A percentile compares a stretch with the other conserved stretches of the same genome.
phyloP scores from a whole-genome alignment of 2,113 vertebrate genomes.

The Oreochromis tanganicae region DNA sequence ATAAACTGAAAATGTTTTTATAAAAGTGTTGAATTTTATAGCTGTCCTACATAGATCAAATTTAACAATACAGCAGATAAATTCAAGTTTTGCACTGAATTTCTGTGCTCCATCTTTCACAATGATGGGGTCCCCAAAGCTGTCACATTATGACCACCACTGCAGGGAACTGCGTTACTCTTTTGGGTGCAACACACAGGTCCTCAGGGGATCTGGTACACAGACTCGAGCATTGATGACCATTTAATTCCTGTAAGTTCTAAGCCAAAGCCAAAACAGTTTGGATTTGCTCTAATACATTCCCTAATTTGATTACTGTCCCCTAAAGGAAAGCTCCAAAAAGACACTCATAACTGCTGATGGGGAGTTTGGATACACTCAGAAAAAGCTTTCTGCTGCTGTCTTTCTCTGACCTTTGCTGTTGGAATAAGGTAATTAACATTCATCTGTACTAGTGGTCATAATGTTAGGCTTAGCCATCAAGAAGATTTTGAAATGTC shows the following conservation, averaged over 20 bases:
- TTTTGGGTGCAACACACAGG: background rate
- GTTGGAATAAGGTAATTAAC: background rate
- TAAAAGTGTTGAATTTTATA: background rate
- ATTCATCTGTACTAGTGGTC: background rate
- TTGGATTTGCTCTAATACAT: background rate
- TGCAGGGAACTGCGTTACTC: background rate
- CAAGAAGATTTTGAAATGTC: background rate
- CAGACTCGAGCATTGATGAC: fast-evolving
- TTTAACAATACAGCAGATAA: background rate
- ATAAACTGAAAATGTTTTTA: background rate
- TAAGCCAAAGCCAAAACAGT: background rate
- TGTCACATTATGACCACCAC: fast-evolving
- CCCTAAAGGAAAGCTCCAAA: background rate
- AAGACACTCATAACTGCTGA: background rate
- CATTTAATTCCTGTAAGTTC: background rate
- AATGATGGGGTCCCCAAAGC: background rate
- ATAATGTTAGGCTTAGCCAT: background rate
- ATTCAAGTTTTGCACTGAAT: background rate
- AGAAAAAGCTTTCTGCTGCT: background rate
- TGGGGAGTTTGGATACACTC: background rate
- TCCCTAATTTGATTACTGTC: background rate
- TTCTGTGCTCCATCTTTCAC: background rate
- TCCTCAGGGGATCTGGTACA: fast-evolving
- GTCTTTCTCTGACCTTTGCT: background rate
- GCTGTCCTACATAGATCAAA: background rate